phyloP scores from a whole-genome alignment of 2,888 invertebrate species.

The Cryptosula pallasiana region DNA sequence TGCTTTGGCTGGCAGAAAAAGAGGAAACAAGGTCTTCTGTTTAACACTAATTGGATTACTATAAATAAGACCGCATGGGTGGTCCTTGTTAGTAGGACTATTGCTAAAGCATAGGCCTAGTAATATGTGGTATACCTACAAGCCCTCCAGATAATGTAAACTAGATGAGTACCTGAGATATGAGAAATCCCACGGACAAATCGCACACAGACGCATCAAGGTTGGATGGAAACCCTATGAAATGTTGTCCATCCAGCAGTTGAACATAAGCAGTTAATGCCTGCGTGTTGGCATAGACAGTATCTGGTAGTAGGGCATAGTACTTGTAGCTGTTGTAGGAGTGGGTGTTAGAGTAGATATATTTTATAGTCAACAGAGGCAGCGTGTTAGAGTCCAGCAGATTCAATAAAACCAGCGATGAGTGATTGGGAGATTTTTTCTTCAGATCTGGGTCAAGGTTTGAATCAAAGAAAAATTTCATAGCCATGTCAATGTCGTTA shows the following conservation, averaged over 20 bases:
- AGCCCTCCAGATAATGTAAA: too few species aligned
- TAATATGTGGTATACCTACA: too few species aligned
- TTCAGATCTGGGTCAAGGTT: not conserved
- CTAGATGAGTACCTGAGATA: not conserved
- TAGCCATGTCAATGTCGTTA: not conserved
- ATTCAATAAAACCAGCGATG: constrained; percentile 74
- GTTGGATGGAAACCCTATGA: not conserved
- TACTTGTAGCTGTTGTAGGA: constrained; percentile 86
- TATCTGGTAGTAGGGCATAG: constrained; percentile 81
- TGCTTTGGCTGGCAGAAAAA: too few species aligned
- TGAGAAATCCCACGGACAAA: constrained; percentile 33
- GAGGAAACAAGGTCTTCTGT: too few species aligned
- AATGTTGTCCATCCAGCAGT: not conserved
- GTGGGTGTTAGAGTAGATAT: constrained; percentile 70
- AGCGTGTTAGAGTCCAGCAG: constrained; percentile 70
- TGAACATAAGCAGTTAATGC: not conserved
- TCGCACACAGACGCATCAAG: constrained; percentile 59
- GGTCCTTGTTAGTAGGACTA: too few species aligned
- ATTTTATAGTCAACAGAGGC: constrained; percentile 82
- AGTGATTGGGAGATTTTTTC: not conserved
- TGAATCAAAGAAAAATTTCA: not conserved
- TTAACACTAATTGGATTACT: too few species aligned
- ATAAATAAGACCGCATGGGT: too few species aligned
- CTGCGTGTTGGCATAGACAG: constrained; percentile 65
- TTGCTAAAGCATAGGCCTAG: too few species aligned